Base-by-base conservation (phyloP, 2,888 invertebrate genomes). In the Parelbella ahira region DNA sequence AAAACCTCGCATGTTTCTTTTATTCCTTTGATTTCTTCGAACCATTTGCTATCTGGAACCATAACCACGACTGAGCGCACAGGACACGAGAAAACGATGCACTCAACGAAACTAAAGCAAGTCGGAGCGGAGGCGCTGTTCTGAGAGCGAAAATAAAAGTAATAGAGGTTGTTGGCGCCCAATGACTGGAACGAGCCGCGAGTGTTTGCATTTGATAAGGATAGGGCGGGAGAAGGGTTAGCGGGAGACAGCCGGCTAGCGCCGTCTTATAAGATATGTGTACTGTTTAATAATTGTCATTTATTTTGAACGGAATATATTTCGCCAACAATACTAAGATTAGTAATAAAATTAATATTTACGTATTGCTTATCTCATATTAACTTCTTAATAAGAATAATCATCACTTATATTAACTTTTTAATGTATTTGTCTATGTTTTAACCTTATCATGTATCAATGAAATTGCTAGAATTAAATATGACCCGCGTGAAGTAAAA, bases 201-300 rank as follows among this genome's bases (percentile, higher is more conserved):
- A 82, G 86, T 86, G 86, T 84, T 80, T 75, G 76, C 76, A 73
- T 76, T 79, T 79, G 86, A 86, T 86, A 86, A 86, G 84, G 41
- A 33, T 21, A 41, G 32, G 54, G 57, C 51, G 60, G 24, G 29
- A 8, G 24, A 29, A 37, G 43, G 43, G 36, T 36, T 36, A 15
- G 3, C 2, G 4, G 15, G 2, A 15, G 4, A 11, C 23, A 27
- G 37, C 21, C 15, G n/a, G 2, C 15, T 4, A 9, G 9, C 7
- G 9, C 4, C 2, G 4, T 18, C 25, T 7, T 18, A 29, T 37
- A 15, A 39, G 13, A 28, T 41, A 32, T 38, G 19, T 19, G n/a
- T n/a, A n/a, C n/a, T 15, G 15, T 4, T 15, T 3, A 15, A 15
- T 15, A 15, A 15, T 3, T 15, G 4, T 15, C 32, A 30, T 15